Evolutionary conservation across 2,888 invertebrate genomes (phyloP).

Genomic region (Horisme vitalbata): DNA sequence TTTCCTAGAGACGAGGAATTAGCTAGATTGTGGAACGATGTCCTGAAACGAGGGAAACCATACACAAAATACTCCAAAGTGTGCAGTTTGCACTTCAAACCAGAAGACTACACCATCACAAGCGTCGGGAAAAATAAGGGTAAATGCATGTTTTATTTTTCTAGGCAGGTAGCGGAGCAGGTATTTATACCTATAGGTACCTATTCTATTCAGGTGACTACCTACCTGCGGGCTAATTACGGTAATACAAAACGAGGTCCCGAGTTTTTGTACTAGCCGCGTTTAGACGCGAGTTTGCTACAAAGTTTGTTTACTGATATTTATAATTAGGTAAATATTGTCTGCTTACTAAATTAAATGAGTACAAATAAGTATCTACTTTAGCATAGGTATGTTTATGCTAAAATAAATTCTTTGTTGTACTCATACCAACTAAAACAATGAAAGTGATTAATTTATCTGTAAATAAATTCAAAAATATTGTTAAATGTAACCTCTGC

Average conservation of each 20-base stretch:
- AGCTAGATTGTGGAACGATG: slow-evolving; percentile 72
- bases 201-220: no score
- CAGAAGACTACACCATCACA: slow-evolving; percentile 72
- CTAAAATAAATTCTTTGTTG: no score
- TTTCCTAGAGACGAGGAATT: slow-evolving; percentile 73
- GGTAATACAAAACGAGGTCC: slow-evolving; percentile 2
- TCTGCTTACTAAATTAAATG: no score
- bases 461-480: no score
- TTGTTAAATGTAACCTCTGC: no score
- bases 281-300: no score
- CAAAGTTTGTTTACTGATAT: not conserved
- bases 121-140: slow-evolving; percentile 76
- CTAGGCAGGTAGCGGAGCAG: slow-evolving; percentile 26
- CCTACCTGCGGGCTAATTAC: slow-evolving; percentile 19
- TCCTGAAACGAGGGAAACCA: slow-evolving; percentile 75
- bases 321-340: not conserved
- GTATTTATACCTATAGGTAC: slow-evolving; percentile 6
- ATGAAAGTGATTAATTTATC: no score
- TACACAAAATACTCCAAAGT: slow-evolving; percentile 80
- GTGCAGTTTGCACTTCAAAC: slow-evolving; percentile 74
- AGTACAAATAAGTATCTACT: no score
- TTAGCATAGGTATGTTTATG: no score
- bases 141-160: slow-evolving; percentile 42
- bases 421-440: no score
- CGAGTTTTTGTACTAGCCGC: slow-evolving; percentile 2